Evolutionary conservation across 2,888 invertebrate genomes (phyloP), one percentile per base, ranked within the genome.

Genomic region (Tyria jacobaeae): DNA sequence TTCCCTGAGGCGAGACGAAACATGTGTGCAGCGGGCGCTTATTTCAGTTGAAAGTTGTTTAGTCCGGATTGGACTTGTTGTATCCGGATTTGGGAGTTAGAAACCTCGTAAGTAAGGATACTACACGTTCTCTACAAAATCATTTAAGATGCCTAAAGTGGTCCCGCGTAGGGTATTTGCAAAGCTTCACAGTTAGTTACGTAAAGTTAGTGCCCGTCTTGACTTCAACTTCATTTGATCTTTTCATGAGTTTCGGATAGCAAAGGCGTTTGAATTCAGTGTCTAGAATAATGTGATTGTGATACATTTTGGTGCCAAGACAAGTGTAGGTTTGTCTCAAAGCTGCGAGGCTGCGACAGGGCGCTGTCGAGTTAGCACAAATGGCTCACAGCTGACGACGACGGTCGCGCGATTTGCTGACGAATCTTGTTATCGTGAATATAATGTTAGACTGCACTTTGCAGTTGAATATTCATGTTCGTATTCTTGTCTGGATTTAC

Each of bases 371-470:
- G 84, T 82, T 87, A 81, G 85, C 85, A 83, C 73, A 85, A 88
- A 89, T 83, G 83, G 82, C 75, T 80, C 68, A 79, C 77, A 79
- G 66, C 65, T 70, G 66, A 64, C 68, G 70, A 54, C 61, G 70
- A 69, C 73, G 72, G 73, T 73, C 70, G 76, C 79, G 73, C 78
- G 79, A 88, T 91, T 79, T 84, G 91, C 93, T 93, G 93, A 92
- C 92, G 91, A 92, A 89, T 86, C 92, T 91, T 91, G 91, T 93
- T 93, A 92, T 88, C 88, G 79, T 82, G 80, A 85, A 87, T 87
- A 84, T 87, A 85, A 87, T 87, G 85, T 85, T 83, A 78, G 80
- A 83, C 81, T 85, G 85, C 88, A 87, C 73, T 78, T 75, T 83
- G 85, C 80, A 82, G 80, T 82, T 90, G 91, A 90, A 92, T 91